Evolutionary conservation across 2,888 invertebrate species (phyloP), one percentile per base, ranked within the genome.

Genomic region (Perizoma affinitatum): DNA sequence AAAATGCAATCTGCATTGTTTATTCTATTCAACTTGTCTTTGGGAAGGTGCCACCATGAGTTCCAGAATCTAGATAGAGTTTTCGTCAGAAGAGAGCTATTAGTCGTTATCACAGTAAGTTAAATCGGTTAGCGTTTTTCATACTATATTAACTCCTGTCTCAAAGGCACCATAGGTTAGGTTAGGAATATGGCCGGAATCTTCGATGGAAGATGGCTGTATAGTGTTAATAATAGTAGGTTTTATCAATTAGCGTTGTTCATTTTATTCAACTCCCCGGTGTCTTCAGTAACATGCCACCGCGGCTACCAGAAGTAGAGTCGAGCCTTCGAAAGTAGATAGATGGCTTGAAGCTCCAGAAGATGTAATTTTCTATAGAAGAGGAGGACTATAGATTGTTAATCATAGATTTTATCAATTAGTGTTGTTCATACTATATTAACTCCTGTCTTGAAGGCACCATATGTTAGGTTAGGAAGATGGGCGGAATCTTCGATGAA

Each of bases 381-480:
- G 4, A 11, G 1, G 22, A 3, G 1, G 22, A 3, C 22, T 22
- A 22, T 22, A 22, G 22, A 3, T 22, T 22, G 3, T n/a, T 22
- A 22, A 22, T 22, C 22, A 22, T 22, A 22, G 11, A 2, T 44
- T 11, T 5, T 44, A 22, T 60, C 33, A 61, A 35, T 54, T 49
- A 9, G 61, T 87, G 48, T 90, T 82, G 54, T 92, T 92, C 66
- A 78, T 78, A 43, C 75, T 72, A 50, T 92, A 91, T 45, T n/a
- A 92, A 88, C 56, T 88, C 89, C 48, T 92, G 91, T 78, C 68
- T 0, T 91, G 91, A 6, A 91, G 70, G 90, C 91, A 90, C 9
- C 90, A 73, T n/a, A 89, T 87, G 68, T 90, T 22, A 22, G 22
- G 22, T 76, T 92, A 92, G 92, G 74, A 83, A 92, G 6, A 87